Base-by-base conservation (phyloP, 2,113 vertebrate genomes). In the Platysternon megacephalum region DNA sequence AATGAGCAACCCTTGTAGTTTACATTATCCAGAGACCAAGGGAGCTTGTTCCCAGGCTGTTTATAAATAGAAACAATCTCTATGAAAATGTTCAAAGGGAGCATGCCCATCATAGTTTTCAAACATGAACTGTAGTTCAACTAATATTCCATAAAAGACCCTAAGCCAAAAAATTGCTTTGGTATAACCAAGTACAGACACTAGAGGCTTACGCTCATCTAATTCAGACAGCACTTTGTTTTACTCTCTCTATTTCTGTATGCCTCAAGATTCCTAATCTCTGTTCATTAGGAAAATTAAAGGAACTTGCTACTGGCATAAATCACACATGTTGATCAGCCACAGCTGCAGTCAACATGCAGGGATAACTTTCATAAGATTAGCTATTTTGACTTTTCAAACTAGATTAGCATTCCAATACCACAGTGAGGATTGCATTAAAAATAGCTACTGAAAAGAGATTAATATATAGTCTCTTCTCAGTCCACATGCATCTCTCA, bases 341-440 rank as follows among this genome's bases (percentile, higher is more conserved):
- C 85, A 56, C 48, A 89, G 84, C 53, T 52, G 86, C 56, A 88
- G 72, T 83, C 86, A 55, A 12, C 1, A 72, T 29, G 82, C 85
- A 91, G 68, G 83, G 97, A 72, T 90, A 95, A 90, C 81, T 88
- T 79, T 2, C 61, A 55, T 22, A 82, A 72, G 85, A 61, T 84
- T 84, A 68, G 52, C 84, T 89, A 78, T 90, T 92, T 85, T 84
- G 78, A 58, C 82, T 94, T 96, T 80, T 74, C 87, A 88, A 93
- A 74, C n/a, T 11, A 78, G 11, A 79, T 1, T 26, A 93, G 85
- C 29, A 19, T 8, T 65, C 53, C 86, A 87, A 94, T 32, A 35
- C 39, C 86, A 65, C 74, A 44, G 51, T 26, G 53, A 58, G 13
- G 87, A 79, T 51, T 89, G 49, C n/a, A 1, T 22, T 28, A 82